Evolutionary conservation across 2,113 vertebrate species (phyloP), one percentile per base, ranked within the genome.

Genomic region (Thymallus thymallus): DNA sequence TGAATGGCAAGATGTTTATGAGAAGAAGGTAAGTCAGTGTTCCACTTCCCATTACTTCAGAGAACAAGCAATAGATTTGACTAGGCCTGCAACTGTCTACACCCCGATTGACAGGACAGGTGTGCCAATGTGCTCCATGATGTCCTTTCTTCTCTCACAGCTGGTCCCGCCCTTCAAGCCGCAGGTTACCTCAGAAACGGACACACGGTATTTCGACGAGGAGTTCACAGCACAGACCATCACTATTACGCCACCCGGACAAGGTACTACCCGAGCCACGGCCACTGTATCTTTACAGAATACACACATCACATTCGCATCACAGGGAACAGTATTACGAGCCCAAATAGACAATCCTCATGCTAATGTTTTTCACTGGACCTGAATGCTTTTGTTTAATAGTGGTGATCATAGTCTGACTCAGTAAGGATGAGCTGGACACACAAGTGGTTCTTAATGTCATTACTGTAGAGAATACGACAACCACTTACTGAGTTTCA

Each of bases 161-260:
- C 94, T 98, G 88, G 90, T 93, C 77, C 95, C 96, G 1, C 96
- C 95, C 0, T 98, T 98, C 92, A 97, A 97, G 89, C 94, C 94
- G 60, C 94, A 95, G 86, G 94, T 95, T 80, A 94, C 94, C 2
- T 95, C 94, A 0, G 94, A 95, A 88, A 95, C 93, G 0, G 94
- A 95, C 76, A 95, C 94, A 6, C 88, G 94, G 78, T 95, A 95
- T 69, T 95, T 95, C 24, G 94, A 95, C 46, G 94, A 95, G 88
- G 94, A 95, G 91, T 95, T 95, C 83, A 95, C 94, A 9, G 94
- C 92, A 68, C 94, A 95, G 87, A 95, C 93, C 89, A 95, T 95
- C 89, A 96, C 95, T 78, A 95, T 96, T 88, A 95, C 94, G 3
- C 95, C 95, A 1, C 95, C 95, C 0, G 94, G 94, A 91, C 94